Evolutionary conservation across 2,888 invertebrate genomes (phyloP).

Genomic region (Drosophila merina): DNA sequence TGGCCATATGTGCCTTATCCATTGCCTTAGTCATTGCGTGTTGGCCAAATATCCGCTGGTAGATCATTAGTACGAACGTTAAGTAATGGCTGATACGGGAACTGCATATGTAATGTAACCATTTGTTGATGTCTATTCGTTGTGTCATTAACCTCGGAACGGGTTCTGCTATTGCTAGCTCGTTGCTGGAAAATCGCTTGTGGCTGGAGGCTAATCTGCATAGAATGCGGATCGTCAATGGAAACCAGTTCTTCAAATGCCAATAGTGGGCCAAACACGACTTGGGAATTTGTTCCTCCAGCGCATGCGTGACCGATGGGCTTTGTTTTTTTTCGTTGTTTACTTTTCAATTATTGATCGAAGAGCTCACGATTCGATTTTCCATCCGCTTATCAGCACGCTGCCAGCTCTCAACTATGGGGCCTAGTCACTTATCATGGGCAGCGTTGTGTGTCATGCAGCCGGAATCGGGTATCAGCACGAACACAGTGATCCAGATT

Average conservation of each 20-base stretch:
- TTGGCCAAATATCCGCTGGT: slow-evolving; percentile 7
- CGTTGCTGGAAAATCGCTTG: slow-evolving; percentile 31
- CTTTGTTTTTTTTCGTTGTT: slow-evolving; percentile 8
- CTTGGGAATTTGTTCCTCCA: slow-evolving; percentile 10
- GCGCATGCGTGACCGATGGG: slow-evolving; percentile 44
- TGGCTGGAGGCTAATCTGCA: slow-evolving; percentile 33
- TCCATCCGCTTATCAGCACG: slow-evolving; percentile 38
- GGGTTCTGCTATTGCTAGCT: slow-evolving; percentile 21
- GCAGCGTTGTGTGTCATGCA: slow-evolving; percentile 44
- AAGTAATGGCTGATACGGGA: slow-evolving; percentile 30
- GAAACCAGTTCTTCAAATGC: slow-evolving; percentile 36
- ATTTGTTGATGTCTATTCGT: slow-evolving; percentile 8
- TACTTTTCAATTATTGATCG: slow-evolving; percentile 35
- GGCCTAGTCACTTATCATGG: slow-evolving; percentile 21
- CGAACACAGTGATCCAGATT: slow-evolving; percentile 33
- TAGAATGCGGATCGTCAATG: slow-evolving; percentile 44
- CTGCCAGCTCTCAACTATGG: slow-evolving; percentile 2
- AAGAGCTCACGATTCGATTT: slow-evolving; percentile 36
- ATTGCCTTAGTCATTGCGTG: slow-evolving; percentile 19
- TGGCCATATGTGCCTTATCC: no score
- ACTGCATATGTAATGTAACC: slow-evolving; percentile 25
- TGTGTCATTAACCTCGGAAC: slow-evolving; percentile 48
- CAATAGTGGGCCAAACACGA: slow-evolving; percentile 29
- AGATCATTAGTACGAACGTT: slow-evolving; percentile 35
- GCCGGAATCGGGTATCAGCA: slow-evolving; percentile 30